Evolutionary conservation across 2,797 vertebrate species (phyloP), one percentile per base, ranked within the genome.

Genomic region (Oreochromis grahami): DNA sequence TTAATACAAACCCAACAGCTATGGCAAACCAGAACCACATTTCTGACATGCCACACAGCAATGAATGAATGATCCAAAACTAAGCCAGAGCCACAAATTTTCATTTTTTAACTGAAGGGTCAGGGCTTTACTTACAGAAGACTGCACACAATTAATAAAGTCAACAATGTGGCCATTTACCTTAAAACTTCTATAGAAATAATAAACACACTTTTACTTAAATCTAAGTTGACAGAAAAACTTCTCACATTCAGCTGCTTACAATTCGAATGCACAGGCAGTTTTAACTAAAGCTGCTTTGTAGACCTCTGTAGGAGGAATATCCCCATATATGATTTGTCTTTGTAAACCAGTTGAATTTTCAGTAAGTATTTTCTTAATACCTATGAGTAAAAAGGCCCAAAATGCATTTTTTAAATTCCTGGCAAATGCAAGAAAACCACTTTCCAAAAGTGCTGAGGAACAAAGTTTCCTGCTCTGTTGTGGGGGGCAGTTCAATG

Each of bases 381-480:
- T 43, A 79, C 38, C 43, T 76, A 10, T 7, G 15, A 74, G 15
- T 38, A 70, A 8, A 76, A 87, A 84, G 14, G 60, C 56, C 48
- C 7, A 32, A 82, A 81, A 76, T 43, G 51, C 72, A 56, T 76
- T 78, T 77, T 63, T 13, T 48, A 34, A 58, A 84, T 88, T 70
- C 82, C 58, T 87, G 86, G 84, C 78, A 86, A 91, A 87, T 58
- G 58, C 78, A 86, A 72, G 68, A 81, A 60, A 83, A 81, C 82
- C 83, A 90, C 89, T 91, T 90, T 77, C 65, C 15, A 86, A 92
- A 95, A 95, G 89, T 93, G 93, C 94, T 94, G 92, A 94, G 90
- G 85, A 89, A 93, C 88, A 93, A 91, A 84, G 81, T 90, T 92
- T 85, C 78, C 86, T 85, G 87, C 82, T 89, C 86, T 87, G 85